A percentile compares a stretch with the other conserved stretches of the same genome.
Evolutionary conservation across 2,113 vertebrate genomes (phyloP).

Genomic region (Calypte anna): DNA sequence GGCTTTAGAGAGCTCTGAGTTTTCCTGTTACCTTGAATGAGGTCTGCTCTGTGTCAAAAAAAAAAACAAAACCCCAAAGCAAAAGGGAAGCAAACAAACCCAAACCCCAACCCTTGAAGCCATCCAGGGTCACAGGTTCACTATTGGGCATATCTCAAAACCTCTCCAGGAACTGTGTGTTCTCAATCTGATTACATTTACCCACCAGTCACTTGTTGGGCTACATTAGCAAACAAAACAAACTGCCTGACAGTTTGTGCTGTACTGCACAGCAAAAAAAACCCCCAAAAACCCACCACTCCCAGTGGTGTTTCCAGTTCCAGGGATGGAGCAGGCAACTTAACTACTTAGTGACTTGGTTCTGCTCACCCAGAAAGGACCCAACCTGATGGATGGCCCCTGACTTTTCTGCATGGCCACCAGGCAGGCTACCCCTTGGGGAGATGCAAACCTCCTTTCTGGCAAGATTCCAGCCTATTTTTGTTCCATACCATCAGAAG

Average conservation of each 20-base stretch:
- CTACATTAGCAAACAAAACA: slow-evolving; percentile 60
- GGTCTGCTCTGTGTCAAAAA: slow-evolving; percentile 22
- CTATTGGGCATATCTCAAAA: not conserved
- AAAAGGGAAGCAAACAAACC: slow-evolving; percentile 45
- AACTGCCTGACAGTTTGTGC: slow-evolving; percentile 6
- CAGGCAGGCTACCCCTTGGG: slow-evolving; percentile 18
- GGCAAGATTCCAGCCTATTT: slow-evolving; percentile 14
- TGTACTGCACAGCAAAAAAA: not conserved
- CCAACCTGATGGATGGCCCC: slow-evolving; percentile 41
- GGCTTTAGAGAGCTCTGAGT: not conserved
- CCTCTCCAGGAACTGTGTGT: slow-evolving; percentile 36
- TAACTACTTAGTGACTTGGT: slow-evolving; percentile 31
- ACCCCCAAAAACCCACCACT: not conserved
- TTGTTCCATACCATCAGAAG: slow-evolving; percentile 5
- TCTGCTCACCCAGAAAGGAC: slow-evolving; percentile 30
- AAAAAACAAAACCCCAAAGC: not conserved
- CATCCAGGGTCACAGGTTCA: slow-evolving; percentile 19
- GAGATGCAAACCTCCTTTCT: slow-evolving; percentile 28
- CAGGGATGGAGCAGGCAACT: not conserved
- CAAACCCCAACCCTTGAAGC: not conserved
- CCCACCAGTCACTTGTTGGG: slow-evolving; percentile 17
- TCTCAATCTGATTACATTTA: not conserved
- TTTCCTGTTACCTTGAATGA: slow-evolving; percentile 32
- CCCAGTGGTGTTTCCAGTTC: slow-evolving; percentile 31
- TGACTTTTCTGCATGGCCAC: not conserved